Base-by-base conservation (phyloP, 2,888 invertebrate species). In the Clunio marinus region DNA sequence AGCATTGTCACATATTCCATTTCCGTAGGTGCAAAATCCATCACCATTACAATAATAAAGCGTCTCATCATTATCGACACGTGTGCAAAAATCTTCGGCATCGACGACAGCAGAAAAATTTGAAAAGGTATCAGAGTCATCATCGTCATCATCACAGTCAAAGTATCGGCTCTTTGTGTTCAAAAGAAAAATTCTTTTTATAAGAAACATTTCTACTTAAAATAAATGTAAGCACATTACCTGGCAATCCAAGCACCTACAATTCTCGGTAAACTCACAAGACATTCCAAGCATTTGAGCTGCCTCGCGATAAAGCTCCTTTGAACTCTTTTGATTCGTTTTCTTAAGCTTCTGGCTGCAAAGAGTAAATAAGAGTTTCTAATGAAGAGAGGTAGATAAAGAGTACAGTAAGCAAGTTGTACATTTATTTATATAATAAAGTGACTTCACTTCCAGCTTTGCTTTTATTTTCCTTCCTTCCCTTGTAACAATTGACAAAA, bases 171-270 rank as follows among this genome's bases (percentile, higher is more conserved):
- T 66, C 66, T 66, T 10, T 22, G 27, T 27, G 58, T 1, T 15
- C 7, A 57, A n/a, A 7, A 24, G n/a, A 59, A 28, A 59, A 32
- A 17, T n/a, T n/a, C 8, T 2, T 3, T 7, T 41, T 41, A 7
- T n/a, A n/a, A n/a, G n/a, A n/a, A n/a, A n/a, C n/a, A n/a, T n/a
- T n/a, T n/a, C n/a, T n/a, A n/a, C n/a, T n/a, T n/a, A 22, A 41
- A 15, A 51, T 17, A 17, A 17, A 51, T 51, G 35, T 35, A 13
- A 24, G 35, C 22, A 83, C 73, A 81, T 81, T 74, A 82, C 82
- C 81, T 83, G 83, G 73, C 83, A 83, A 74, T 83, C 83, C 73
- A 83, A 77, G 75, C 83, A 83, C 68, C 83, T 81, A 75, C 83
- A 83, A 76, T 81, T 83, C 77, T 83, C 83, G 74, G 81, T 83